These are phyloP conservation scores for Ditylenchus dipsaci DNA, from an alignment of 1,140 invertebrate genomes.

Conservation along the genomic window DNA sequence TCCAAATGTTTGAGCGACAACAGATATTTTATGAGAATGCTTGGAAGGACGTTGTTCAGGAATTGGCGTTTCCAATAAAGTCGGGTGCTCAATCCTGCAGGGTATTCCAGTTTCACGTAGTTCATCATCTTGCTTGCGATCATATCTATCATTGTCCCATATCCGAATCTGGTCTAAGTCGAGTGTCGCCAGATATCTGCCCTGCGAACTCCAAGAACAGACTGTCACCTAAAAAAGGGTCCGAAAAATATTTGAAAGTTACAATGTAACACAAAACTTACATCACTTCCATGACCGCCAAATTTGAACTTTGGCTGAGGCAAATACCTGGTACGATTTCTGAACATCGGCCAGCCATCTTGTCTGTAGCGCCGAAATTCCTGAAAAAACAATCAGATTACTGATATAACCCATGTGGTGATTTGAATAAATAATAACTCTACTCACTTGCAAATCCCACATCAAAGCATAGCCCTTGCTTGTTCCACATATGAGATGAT, in stretches of 20 bases:
- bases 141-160: neutral
- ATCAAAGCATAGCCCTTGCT: constrained; percentile 12
- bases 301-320: constrained; percentile 27
- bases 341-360: constrained; percentile 5
- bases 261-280: neutral
- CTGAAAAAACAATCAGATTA: constrained; percentile 12
- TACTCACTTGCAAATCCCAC: constrained; percentile 26
- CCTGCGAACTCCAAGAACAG: neutral
- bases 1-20: no score
- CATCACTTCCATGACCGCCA: constrained; percentile 19
- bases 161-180: neutral
- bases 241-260: neutral
- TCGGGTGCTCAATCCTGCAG: no score
- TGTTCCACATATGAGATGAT: constrained; percentile 23
- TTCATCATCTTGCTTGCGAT: no score
- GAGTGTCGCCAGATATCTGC: constrained; percentile 1
- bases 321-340: constrained; percentile 3
- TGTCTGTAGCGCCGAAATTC: constrained; percentile 23
- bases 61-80: no score
- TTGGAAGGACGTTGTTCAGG: no score
- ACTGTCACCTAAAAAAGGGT: constrained; percentile 5
- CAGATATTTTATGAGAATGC: no score
- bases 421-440: no score
- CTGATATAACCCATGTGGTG: no score
- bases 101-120: no score